Evolutionary conservation across 2,797 vertebrate species (phyloP), one percentile per base, ranked within the genome.

Genomic region (Hydrocynus forskahlii): DNA sequence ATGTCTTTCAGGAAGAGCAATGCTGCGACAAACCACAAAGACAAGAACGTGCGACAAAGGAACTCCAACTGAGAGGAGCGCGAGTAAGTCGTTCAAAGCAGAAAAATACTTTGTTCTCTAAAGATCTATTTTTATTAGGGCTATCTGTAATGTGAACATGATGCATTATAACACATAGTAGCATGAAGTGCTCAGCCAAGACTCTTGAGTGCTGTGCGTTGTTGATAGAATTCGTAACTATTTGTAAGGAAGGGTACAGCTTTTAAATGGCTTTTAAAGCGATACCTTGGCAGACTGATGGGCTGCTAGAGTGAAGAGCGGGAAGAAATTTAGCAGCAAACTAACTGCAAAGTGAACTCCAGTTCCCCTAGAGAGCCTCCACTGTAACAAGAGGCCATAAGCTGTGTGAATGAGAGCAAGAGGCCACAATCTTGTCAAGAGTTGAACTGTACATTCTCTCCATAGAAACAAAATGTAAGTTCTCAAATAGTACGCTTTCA

Each of bases 21-120:
- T 63, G 92, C 93, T 67, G 93, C 88, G 85, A 82, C 94, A 60
- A 98, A 99, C 70, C 95, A 97, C 91, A 96, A 97, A 90, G 97
- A 95, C 91, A 96, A 96, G 90, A 96, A 94, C 0, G 93, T 99
- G 78, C 96, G 98, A 83, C 97, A 99, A 94, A 96, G 98, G 89
- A 99, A 98, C 0, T 95, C 96, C 0, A 98, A 96, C 91, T 99
- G 91, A 92, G 86, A 88, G 54, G 85, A 0, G 79, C 76, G 48
- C 71, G 86, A 89, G 92, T 94, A 35, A 5, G 91, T 50, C 0
- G 0, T 2, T 63, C 45, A 43, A 52, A 69, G n/a, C 14, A 23
- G 62, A 75, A 60, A 21, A 14, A 23, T 3, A 7, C 0, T 10
- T 38, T 50, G 45, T 59, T 78, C 29, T 23, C 10, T 5, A 13